These are phyloP conservation scores for Cephalotes varians DNA, from an alignment of 2,888 invertebrate genomes.

Conservation along the genomic window DNA sequence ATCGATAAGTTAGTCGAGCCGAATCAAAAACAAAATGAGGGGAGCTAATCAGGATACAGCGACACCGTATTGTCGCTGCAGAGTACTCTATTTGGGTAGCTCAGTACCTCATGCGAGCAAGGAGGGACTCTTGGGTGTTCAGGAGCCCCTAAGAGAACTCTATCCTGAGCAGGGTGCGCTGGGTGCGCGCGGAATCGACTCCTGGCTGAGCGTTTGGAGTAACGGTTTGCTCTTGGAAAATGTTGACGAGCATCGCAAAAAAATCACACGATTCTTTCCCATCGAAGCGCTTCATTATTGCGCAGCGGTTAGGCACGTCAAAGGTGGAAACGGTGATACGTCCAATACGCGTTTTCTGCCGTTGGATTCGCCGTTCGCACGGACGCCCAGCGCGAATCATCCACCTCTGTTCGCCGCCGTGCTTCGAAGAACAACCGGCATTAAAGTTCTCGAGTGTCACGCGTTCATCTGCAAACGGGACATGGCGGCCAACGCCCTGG, in stretches of 20 bases:
- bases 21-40: conserved; percentile 78
- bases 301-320: conserved; percentile 96
- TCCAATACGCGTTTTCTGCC: conserved; percentile 96
- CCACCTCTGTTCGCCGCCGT: conserved; percentile 99
- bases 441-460: conserved; percentile 99
- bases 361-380: conserved; percentile 97
- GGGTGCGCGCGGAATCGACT: conserved; percentile 96
- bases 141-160: conserved; percentile 97
- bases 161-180: conserved; percentile 98
- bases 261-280: conserved; percentile 97
- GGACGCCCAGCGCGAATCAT: conserved; percentile 96
- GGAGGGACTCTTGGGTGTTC: conserved; percentile 98
- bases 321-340: conserved; percentile 85
- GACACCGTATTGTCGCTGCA: conserved; percentile 98
- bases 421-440: conserved; percentile 97
- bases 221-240: conserved; percentile 98
- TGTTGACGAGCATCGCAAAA: conserved; percentile 97
- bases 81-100: conserved; percentile 98
- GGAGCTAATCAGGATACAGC: conserved; percentile 89
- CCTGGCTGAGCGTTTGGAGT: conserved; percentile 98
- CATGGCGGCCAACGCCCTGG: conserved; percentile 98
- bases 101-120: conserved; percentile 99
- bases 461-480: conserved; percentile 99
- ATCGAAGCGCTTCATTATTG: conserved; percentile 98
- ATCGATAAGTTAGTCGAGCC: neutral